Evolutionary conservation across 2,113 vertebrate species (phyloP), one percentile per base, ranked within the genome.

Genomic region (Brachyhypopomus occidentalis): DNA sequence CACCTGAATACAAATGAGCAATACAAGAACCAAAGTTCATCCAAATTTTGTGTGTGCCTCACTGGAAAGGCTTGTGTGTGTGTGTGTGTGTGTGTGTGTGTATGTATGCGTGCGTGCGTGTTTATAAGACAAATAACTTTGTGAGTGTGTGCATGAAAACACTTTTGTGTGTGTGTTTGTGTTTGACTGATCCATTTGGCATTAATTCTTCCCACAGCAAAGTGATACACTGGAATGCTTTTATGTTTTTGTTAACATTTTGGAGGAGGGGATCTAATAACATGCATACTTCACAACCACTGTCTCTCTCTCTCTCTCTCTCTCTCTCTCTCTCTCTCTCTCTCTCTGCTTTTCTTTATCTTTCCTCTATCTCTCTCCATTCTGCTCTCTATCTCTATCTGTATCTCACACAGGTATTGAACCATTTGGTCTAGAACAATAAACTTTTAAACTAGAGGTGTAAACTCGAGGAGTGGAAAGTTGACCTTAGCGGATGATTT

Each of bases 201-300:
- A 59, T 67, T 52, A n/a, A n/a, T 73, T 78, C 48, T 34, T 45
- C 45, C 41, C 52, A 2, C 72, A 11, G n/a, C 56, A 71, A 17
- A 52, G 5, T 60, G 72, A 80, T 70, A 52, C 64, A 79, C n/a
- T 25, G 22, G 77, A 63, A 60, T 63, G 72, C 41, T 59, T 79
- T 56, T 74, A 60, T 63, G 72, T 27, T 59, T 79, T 56, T 78
- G 64, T 71, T 56, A 63, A 80, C 64, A 76, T 71, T 79, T 63
- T 70, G 30, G 20, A 79, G 23, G 36, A 34, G 16, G 0, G 30
- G 17, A 34, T 0, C 19, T 67, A 67, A 20, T 45, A 59, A 25
- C 20, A 59, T 59, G 20, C 22, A 69, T 62, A 48, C 27, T 25
- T 17, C 36, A 73, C 48, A 17, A 45, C 20, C 30, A 48, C 8